A percentile compares a stretch with the other conserved stretches of the same genome.
phyloP scores from a whole-genome alignment of 2,888 invertebrate genomes.

The Sphaerophoria taeniata region DNA sequence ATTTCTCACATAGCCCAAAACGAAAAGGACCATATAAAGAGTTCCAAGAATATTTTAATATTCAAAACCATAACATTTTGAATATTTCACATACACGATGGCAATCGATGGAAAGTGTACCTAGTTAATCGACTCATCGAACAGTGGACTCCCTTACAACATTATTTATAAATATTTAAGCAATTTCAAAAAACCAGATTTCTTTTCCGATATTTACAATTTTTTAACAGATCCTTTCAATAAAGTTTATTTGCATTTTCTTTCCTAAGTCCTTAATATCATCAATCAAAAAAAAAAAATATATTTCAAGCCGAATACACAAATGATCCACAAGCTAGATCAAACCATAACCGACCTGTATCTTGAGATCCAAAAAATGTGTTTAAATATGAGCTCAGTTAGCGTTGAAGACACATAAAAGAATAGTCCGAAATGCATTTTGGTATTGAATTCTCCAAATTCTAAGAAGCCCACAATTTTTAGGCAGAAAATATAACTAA shows the following conservation, averaged over 20 bases:
- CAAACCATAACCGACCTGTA: background rate
- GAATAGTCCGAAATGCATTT: background rate
- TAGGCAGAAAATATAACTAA: too few species aligned
- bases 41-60: constrained; percentile 13
- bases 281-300: constrained; percentile 16
- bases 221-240: background rate
- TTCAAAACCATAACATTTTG: constrained; percentile 12
- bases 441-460: background rate
- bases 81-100: constrained; percentile 15
- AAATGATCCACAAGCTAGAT: background rate
- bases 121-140: constrained; percentile 28
- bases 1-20: constrained; percentile 30
- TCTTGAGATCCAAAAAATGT: background rate
- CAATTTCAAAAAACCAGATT: background rate
- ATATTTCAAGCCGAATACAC: constrained; percentile 19
- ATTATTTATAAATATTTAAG: constrained; percentile 36
- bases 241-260: constrained; percentile 25
- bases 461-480: background rate
- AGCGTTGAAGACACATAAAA: too few species aligned
- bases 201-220: background rate
- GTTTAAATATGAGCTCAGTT: too few species aligned
- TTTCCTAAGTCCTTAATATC: constrained; percentile 7
- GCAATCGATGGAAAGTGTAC: constrained; percentile 21
- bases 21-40: constrained; percentile 5
- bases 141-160: constrained; percentile 23